These are phyloP conservation scores for Piaya cayana DNA, from an alignment of 2,113 vertebrate genomes.

Conservation along the genomic window DNA sequence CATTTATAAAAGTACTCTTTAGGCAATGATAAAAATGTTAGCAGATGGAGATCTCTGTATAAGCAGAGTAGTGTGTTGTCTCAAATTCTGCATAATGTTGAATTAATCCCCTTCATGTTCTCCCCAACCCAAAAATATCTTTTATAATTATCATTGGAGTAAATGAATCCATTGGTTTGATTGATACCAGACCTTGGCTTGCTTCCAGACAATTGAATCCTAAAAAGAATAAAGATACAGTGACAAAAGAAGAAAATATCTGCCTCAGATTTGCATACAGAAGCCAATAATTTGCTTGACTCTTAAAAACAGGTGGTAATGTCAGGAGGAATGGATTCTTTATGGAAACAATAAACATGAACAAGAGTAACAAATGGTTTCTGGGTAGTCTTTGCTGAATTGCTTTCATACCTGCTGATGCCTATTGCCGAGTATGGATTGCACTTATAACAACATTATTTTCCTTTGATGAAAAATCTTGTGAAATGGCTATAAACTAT, in stretches of 20 bases:
- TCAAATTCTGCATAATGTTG: not conserved
- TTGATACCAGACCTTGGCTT: constrained; percentile 9
- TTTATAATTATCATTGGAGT: not conserved
- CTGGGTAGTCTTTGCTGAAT: not conserved
- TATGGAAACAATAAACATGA: not conserved
- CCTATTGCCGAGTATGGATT: not conserved
- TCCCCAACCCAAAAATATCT: not conserved
- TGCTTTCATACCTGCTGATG: not conserved
- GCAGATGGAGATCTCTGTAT: not conserved
- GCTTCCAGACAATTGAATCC: constrained; percentile 49
- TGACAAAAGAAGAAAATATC: constrained; percentile 61
- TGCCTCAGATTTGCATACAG: constrained; percentile 9
- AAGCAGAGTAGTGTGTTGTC: not conserved
- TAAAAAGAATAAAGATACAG: constrained; percentile 28
- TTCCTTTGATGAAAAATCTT: constrained; percentile 45
- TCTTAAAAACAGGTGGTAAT: not conserved
- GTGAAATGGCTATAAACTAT: constrained; percentile 2
- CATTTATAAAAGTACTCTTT: not conserved
- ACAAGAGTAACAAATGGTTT: not conserved
- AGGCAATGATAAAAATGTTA: not conserved
- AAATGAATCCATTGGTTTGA: constrained; percentile 6
- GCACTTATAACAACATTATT: not conserved
- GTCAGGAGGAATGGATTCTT: not conserved
- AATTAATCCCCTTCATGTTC: not conserved
- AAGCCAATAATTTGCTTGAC: not conserved